Evolutionary conservation across 2,113 vertebrate genomes (phyloP).

Genomic region (Cyanoramphus novaezelandiae): DNA sequence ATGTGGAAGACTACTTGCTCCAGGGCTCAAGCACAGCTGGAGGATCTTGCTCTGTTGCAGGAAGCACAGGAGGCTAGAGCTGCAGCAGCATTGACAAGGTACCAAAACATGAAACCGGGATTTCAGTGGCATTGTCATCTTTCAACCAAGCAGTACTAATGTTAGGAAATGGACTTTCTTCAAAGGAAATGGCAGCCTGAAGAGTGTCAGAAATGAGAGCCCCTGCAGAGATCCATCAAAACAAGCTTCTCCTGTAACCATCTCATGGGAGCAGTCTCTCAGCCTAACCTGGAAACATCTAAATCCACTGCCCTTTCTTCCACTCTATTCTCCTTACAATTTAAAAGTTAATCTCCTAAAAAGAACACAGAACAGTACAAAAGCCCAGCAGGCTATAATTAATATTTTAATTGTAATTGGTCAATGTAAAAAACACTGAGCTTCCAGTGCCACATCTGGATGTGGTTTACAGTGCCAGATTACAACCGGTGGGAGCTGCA

Average conservation of each 20-base stretch:
- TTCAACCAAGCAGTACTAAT: neutral
- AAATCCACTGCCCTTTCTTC: neutral
- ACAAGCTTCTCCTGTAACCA: neutral
- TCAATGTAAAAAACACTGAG: neutral
- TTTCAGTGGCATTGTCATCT: neutral
- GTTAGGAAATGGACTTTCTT: slow-evolving; percentile 34
- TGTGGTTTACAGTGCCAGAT: neutral
- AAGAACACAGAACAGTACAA: neutral
- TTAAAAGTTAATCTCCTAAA: neutral
- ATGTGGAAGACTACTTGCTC: neutral
- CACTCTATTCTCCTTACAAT: neutral
- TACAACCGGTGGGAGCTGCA: neutral
- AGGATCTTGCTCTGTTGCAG: accelerated
- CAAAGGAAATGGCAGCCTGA: slow-evolving; percentile 29
- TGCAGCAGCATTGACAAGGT: neutral
- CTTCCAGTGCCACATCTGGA: neutral
- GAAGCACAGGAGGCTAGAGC: neutral
- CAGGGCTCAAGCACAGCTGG: neutral
- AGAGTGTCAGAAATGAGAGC: slow-evolving; percentile 39
- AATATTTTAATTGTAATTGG: neutral
- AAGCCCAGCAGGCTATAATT: neutral
- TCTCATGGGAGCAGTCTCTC: neutral
- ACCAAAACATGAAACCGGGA: neutral
- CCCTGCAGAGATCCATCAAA: slow-evolving; percentile 43
- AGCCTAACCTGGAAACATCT: slow-evolving; percentile 4